Percentiles rank a stretch among this genome's conserved stretches.
Conservation (phyloP, 2,797 vertebrate genomes). For the Podargus strigoides region DNA sequence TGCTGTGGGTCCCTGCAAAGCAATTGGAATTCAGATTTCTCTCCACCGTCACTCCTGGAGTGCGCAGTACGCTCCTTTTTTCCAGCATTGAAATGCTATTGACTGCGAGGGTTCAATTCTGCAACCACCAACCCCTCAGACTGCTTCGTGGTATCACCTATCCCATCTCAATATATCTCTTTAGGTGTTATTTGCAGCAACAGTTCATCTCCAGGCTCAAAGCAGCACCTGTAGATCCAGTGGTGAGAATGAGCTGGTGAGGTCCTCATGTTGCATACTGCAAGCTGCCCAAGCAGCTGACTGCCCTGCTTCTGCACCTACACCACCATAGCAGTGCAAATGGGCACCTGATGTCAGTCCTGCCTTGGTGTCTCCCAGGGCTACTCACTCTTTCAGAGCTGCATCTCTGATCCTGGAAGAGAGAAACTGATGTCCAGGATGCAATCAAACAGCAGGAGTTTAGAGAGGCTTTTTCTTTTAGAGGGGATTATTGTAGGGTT, state of each 20-base stretch:
- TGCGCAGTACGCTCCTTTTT: not conserved
- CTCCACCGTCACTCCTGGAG: not conserved
- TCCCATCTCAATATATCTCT: not conserved
- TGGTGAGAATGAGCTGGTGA: not conserved
- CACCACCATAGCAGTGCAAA: not conserved
- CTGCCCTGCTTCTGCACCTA: not conserved
- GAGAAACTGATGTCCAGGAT: not conserved
- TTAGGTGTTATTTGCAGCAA: not conserved
- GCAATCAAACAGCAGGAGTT: not conserved
- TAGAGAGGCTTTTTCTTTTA: not conserved
- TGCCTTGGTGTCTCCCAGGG: not conserved
- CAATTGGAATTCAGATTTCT: not conserved
- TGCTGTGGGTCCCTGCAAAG: not conserved
- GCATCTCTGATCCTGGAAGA: not conserved
- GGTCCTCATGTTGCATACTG: not conserved
- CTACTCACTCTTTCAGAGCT: not conserved
- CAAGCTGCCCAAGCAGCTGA: not conserved
- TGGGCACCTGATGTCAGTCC: rapidly evolving
- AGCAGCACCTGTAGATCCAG: not conserved
- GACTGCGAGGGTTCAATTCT: not conserved
- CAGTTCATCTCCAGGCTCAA: not conserved
- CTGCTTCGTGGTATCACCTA: not conserved
- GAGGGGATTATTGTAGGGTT: rapidly evolving
- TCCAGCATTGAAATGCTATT: not conserved
- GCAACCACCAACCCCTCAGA: not conserved